Evolutionary conservation across 2,888 invertebrate genomes (phyloP).

Genomic region (Caradrina clavipalpis): DNA sequence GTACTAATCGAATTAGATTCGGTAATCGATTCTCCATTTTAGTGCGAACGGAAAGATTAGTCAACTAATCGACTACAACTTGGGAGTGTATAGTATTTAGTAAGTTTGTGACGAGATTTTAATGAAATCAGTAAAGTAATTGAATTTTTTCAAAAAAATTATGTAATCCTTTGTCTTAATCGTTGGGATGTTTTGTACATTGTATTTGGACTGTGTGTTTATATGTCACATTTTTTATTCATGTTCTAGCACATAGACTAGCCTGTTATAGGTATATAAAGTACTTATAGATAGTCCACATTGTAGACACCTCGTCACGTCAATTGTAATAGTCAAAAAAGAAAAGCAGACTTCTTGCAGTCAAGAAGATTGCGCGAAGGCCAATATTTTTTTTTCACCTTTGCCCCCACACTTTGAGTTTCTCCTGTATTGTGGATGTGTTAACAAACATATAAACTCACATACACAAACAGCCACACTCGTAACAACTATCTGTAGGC

Average conservation of each 20-base stretch:
- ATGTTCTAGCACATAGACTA: neutral
- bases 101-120: conserved; percentile 83
- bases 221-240: conserved; percentile 55
- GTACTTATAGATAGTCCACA: too few relatives aligned
- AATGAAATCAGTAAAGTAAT: conserved; percentile 83
- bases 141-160: conserved; percentile 80
- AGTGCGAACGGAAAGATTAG: conserved; percentile 25
- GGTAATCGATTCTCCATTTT: conserved; percentile 28
- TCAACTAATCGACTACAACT: conserved; percentile 37
- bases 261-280: too few relatives aligned
- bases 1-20: conserved; percentile 36
- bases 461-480: too few relatives aligned
- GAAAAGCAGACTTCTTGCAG: neutral
- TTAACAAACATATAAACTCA: too few relatives aligned
- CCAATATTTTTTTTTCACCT: neutral
- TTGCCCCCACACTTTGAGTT: too few relatives aligned
- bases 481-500: too few relatives aligned
- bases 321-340: neutral
- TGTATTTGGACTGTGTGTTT: conserved; percentile 61
- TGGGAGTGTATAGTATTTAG: conserved; percentile 58
- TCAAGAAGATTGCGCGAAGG: neutral
- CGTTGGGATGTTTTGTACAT: conserved; percentile 78
- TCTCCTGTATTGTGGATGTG: too few relatives aligned
- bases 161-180: conserved; percentile 80
- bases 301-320: neutral